Evolutionary conservation across 2,888 invertebrate species (phyloP).

Genomic region (Epirrhoe tristata): DNA sequence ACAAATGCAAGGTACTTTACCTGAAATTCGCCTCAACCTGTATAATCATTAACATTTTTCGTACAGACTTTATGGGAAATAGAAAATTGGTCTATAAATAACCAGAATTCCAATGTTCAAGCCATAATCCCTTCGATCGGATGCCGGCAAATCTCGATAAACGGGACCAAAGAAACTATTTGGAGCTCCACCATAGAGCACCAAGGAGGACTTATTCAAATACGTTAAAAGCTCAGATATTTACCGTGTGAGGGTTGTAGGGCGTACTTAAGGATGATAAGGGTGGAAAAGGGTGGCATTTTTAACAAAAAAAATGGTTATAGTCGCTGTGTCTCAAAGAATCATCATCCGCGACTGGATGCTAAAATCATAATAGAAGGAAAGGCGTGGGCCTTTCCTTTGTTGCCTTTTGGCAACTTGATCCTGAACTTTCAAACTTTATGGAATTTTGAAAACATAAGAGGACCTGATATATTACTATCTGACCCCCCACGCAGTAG

Average conservation of each 20-base stretch:
- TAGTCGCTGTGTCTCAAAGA: too few relatives aligned
- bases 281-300: conserved; percentile 2
- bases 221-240: conserved; percentile 59
- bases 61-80: background rate
- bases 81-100: conserved; percentile 23
- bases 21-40: too few relatives aligned
- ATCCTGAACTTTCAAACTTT: too few relatives aligned
- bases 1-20: too few relatives aligned
- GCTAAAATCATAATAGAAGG: too few relatives aligned
- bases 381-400: too few relatives aligned
- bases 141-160: conserved; percentile 41
- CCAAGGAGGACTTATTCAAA: conserved; percentile 59
- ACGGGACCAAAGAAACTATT: conserved; percentile 45
- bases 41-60: background rate
- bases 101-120: conserved; percentile 16
- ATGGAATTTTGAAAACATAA: too few relatives aligned
- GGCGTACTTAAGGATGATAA: conserved; percentile 41
- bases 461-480: too few relatives aligned
- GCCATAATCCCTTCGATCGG: conserved; percentile 30
- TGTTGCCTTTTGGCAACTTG: too few relatives aligned
- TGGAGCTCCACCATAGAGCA: conserved; percentile 44
- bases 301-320: background rate
- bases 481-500: too few relatives aligned
- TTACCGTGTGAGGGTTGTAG: conserved; percentile 26
- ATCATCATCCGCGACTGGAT: too few relatives aligned